Conservation (phyloP, 2,797 vertebrate genomes). For the Hapalemur alaotrensis region DNA sequence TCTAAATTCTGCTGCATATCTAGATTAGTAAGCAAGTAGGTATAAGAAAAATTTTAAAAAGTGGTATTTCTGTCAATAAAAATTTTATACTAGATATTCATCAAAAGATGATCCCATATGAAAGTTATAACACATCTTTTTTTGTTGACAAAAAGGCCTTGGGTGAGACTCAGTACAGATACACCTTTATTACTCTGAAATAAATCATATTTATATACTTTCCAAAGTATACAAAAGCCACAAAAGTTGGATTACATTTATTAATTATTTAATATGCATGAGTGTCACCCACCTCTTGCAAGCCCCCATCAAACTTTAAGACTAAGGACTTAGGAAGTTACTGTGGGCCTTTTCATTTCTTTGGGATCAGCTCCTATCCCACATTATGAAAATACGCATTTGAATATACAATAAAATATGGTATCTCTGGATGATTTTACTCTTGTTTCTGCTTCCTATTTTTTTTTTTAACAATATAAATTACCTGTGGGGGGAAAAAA, state of each 20-base stretch:
- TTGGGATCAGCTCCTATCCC: background rate
- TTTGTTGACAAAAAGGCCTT: background rate
- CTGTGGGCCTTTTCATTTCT: background rate
- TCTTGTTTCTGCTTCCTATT: background rate
- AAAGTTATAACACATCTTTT: background rate
- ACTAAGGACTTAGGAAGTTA: background rate
- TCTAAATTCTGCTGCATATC: background rate
- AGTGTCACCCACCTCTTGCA: background rate
- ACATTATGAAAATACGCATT: background rate
- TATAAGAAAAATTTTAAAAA: slow-evolving; percentile 33
- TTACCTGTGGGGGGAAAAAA: background rate
- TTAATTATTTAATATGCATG: background rate
- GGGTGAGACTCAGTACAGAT: background rate
- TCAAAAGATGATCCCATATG: background rate
- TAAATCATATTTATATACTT: background rate
- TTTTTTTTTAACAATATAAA: slow-evolving; percentile 36
- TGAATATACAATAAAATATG: background rate
- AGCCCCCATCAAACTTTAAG: background rate
- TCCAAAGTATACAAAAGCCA: slow-evolving; percentile 17
- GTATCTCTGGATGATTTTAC: background rate
- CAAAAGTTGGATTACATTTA: slow-evolving; percentile 2
- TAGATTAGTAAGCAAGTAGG: background rate
- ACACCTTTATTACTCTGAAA: background rate
- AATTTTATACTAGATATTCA: background rate
- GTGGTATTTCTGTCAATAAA: background rate